Conservation (phyloP, 1,140 invertebrate genomes). For the Zeugodacus cucurbitae region DNA sequence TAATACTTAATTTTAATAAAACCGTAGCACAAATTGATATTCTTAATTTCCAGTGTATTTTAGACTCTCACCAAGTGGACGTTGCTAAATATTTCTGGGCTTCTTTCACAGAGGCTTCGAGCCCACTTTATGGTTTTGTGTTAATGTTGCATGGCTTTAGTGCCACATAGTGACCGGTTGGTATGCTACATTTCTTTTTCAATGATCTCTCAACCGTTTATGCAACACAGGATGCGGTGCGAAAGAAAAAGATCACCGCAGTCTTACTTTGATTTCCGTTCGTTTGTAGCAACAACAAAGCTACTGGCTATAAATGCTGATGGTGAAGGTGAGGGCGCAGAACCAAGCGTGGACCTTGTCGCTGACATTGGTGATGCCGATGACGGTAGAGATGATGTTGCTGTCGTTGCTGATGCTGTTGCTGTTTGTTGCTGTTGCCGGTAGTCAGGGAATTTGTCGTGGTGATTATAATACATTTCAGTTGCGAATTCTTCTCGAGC, state of each 20-base stretch:
- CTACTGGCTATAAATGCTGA: neutral
- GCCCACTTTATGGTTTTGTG: neutral
- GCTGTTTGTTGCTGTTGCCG: neutral
- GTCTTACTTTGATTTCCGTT: conserved; percentile 22
- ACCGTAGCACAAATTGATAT: too few relatives aligned
- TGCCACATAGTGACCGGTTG: neutral
- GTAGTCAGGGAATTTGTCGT: conserved; percentile 8
- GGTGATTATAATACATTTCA: conserved; percentile 29
- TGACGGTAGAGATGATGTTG: neutral
- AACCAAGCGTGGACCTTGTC: neutral
- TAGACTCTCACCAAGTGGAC: too few relatives aligned
- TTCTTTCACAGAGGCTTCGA: neutral
- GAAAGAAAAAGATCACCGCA: neutral
- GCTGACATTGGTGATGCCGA: neutral
- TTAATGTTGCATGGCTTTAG: neutral
- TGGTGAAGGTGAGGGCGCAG: neutral
- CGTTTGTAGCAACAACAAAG: neutral
- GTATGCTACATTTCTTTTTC: neutral
- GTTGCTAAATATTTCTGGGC: neutral
- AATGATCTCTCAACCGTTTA: neutral
- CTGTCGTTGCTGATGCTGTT: neutral
- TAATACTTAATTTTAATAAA: too few relatives aligned
- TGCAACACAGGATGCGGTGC: neutral
- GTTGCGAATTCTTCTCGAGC: neutral
- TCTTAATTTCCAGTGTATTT: too few relatives aligned